phyloP scores from a whole-genome alignment of 2,797 vertebrate genomes.

The Cheirogaleus major region DNA sequence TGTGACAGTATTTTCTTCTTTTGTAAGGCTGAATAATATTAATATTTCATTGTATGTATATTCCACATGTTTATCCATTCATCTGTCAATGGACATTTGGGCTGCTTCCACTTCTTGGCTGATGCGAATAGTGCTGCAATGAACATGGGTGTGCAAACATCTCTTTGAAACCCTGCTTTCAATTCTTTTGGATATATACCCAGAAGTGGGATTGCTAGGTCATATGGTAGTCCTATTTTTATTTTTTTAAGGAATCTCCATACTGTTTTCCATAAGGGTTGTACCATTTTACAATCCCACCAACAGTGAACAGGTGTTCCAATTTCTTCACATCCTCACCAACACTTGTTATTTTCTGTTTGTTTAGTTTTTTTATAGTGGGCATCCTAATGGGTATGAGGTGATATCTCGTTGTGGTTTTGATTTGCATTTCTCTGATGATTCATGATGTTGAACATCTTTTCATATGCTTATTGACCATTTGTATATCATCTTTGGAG shows the following conservation, averaged over 20 bases:
- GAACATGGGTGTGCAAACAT: not conserved
- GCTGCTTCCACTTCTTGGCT: not conserved
- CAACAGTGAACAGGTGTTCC: not conserved
- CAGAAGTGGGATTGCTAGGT: not conserved
- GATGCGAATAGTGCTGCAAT: not conserved
- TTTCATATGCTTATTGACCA: not conserved
- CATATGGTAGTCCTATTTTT: not conserved
- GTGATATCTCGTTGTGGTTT: not conserved
- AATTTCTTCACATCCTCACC: not conserved
- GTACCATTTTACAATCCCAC: not conserved
- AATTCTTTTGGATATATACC: not conserved
- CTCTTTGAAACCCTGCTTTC: not conserved
- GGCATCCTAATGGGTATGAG: not conserved
- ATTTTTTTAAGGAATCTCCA: not conserved
- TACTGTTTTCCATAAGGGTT: not conserved
- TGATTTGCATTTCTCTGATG: not conserved
- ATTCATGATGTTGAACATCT: not conserved
- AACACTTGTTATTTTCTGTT: not conserved
- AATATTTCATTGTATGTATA: not conserved
- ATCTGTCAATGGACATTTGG: not conserved
- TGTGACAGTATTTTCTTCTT: not conserved
- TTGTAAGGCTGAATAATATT: not conserved
- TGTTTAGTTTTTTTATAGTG: not conserved
- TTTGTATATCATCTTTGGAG: not conserved
- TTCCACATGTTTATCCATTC: not conserved